phyloP scores from a whole-genome alignment of 2,888 invertebrate species.

The Nephrocerus scutellatus region DNA sequence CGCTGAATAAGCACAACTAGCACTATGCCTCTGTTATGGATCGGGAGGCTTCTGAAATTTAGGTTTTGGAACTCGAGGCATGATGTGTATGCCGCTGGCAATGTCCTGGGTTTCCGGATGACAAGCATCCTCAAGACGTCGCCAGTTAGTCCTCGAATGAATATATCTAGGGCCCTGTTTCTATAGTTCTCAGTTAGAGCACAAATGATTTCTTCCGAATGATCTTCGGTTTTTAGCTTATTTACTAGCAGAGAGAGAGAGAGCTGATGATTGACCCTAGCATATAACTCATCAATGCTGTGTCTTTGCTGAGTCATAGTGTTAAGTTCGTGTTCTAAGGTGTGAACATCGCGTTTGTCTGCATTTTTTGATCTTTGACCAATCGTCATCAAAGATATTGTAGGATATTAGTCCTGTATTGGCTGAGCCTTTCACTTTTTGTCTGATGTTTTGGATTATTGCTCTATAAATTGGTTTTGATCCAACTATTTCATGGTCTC shows the following conservation, averaged over 20 bases:
- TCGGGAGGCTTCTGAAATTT: constrained; percentile 3
- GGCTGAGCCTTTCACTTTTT: too few relatives aligned
- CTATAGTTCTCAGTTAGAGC: constrained; percentile 20
- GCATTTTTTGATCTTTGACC: too few relatives aligned
- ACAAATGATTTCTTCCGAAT: constrained; percentile 18
- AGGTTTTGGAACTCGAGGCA: constrained; percentile 19
- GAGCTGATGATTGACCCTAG: constrained; percentile 19
- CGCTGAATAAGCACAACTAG: too few relatives aligned
- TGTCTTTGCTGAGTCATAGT: constrained; percentile 4
- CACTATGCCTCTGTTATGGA: constrained; percentile 9
- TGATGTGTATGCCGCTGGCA: constrained; percentile 16
- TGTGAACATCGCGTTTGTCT: too few relatives aligned
- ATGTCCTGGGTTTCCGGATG: constrained; percentile 11
- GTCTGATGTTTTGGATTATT: too few relatives aligned
- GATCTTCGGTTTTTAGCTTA: constrained; percentile 22
- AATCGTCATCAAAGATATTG: too few relatives aligned
- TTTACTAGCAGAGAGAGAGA: constrained; percentile 20
- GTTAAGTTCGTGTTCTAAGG: too few relatives aligned
- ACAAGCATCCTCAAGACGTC: constrained; percentile 14
- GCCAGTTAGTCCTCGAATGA: constrained; percentile 18
- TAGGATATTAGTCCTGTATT: too few relatives aligned
- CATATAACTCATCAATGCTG: constrained; percentile 16
- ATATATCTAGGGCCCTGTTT: constrained; percentile 22
- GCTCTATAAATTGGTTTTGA: too few relatives aligned
- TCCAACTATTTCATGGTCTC: too few relatives aligned